Evolutionary conservation across 2,797 vertebrate genomes (phyloP), one percentile per base, ranked within the genome.

Genomic region (Gallinago solitaria): DNA sequence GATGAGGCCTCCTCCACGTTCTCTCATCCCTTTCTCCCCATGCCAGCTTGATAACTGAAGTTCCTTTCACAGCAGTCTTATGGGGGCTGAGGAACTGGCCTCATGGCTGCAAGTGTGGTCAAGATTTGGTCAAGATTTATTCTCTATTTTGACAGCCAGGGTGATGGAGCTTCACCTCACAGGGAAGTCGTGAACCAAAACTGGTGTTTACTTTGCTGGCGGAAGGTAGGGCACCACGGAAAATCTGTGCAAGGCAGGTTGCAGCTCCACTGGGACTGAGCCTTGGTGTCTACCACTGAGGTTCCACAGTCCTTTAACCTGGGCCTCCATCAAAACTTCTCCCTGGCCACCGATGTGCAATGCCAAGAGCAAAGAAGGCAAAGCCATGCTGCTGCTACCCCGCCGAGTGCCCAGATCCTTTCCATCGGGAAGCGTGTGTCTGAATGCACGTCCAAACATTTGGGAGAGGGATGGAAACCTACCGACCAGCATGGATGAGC

Each of bases 381-480:
- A 65, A 70, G 16, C 48, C 32, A 14, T 3, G 2, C 50, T 69
- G 48, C 41, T 30, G 20, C 43, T 50, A 5, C 37, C 15, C 51
- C 14, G 1, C 17, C 1, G 3, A 68, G 48, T 32, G 35, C 25
- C 41, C 41, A 6, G 28, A 16, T 43, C 64, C 71, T 65, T 32
- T 33, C 37, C 71, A 4, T 1, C 5, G 2, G 9, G 8, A 17
- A 2, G 5, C 5, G 0, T 3, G 10, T 2, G 2, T 17, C 81
- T 43, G 28, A 78, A 28, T 0, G 0, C 25, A 11, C 0, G 1
- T 11, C 14, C n/a, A 17, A 23, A 41, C 14, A 30, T 35, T 6
- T 23, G 56, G 63, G 28, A 4, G 24, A 63, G 18, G 25, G 47
- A 16, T 47, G 41, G 48, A 54, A 73, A 67, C 20, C 12, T 11